Evolutionary conservation across 2,888 invertebrate genomes (phyloP), one percentile per base, ranked within the genome.

Genomic region (Koerneria pararmatus): DNA sequence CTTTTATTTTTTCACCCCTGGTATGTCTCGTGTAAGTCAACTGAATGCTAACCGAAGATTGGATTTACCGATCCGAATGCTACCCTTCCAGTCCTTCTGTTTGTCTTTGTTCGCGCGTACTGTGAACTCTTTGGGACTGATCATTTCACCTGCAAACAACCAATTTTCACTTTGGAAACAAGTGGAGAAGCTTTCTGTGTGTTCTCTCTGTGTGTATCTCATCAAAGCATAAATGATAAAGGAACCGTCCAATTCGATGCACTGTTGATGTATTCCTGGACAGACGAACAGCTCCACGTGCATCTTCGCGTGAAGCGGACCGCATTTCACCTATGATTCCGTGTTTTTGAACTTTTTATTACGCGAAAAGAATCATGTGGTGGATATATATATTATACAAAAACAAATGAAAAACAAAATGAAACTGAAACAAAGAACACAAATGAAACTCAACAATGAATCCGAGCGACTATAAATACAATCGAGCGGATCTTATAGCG

Each of bases 31-130:
- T n/a, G n/a, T n/a, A n/a, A n/a, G n/a, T n/a, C n/a, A n/a, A n/a
- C n/a, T n/a, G n/a, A n/a, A 11, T 24, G 37, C 63, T 41, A 41
- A 76, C 76, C 77, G 65, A 49, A 80, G 69, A 69, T 82, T 82
- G 32, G 78, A 76, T 22, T 80, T 79, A 61, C 82, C 82, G 35
- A 85, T 82, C 63, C 85, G 76, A 41, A 85, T 84, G 34, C 84
- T 84, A 71, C 85, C 85, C 71, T 85, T 85, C 85, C 85, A 85
- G 73, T 85, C 85, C 71, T 85, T 85, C 58, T 85, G 82, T 67
- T 83, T 84, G 58, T 84, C 84, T 70, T 85, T 85, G 62, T 84
- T 84, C 11, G 84, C 85, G 67, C 84, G 78, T 1, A 85, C 80
- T 35, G 84, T 84, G 72, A 85, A 85, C 60, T 82, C 80, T 63